These are phyloP conservation scores for Cheiracanthium punctorium DNA, from an alignment of 2,888 invertebrate genomes.

Conservation along the genomic window DNA sequence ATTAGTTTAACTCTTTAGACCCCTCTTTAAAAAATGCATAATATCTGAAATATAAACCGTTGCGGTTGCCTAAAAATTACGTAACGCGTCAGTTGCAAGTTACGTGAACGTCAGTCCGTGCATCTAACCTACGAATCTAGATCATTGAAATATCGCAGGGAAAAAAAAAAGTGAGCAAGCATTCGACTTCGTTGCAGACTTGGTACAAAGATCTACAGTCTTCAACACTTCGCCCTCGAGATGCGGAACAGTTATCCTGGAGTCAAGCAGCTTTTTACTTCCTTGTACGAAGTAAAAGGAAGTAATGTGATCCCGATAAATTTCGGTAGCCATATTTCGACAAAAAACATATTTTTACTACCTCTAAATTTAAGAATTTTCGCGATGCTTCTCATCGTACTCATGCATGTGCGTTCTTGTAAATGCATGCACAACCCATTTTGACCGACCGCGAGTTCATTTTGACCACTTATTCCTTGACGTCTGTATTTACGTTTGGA, in stretches of 20 bases:
- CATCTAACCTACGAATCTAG: slow-evolving; percentile 35
- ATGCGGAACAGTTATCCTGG: slow-evolving; percentile 89
- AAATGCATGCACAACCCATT: no score
- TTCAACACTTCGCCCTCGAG: slow-evolving; percentile 88
- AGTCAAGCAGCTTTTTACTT: slow-evolving; percentile 83
- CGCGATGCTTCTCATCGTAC: no score
- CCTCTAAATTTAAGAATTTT: no score
- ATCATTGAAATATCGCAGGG: background rate
- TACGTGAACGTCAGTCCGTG: slow-evolving; percentile 35
- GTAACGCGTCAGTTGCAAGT: background rate
- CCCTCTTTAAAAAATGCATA: background rate
- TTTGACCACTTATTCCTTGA: no score
- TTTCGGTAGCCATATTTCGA: no score
- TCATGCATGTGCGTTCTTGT: no score
- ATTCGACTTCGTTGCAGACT: slow-evolving; percentile 85
- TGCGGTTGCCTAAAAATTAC: background rate
- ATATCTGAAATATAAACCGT: background rate
- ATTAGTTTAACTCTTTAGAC: no score
- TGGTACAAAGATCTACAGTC: slow-evolving; percentile 90
- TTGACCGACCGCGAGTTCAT: no score
- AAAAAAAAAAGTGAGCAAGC: background rate
- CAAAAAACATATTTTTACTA: no score
- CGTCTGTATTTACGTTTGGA: no score
- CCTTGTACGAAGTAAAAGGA: no score
- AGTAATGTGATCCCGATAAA: no score